A percentile compares a stretch with the other conserved stretches of the same genome.
Evolutionary conservation across 1,140 invertebrate species (phyloP).

Genomic region (Ceratina calcarata): DNA sequence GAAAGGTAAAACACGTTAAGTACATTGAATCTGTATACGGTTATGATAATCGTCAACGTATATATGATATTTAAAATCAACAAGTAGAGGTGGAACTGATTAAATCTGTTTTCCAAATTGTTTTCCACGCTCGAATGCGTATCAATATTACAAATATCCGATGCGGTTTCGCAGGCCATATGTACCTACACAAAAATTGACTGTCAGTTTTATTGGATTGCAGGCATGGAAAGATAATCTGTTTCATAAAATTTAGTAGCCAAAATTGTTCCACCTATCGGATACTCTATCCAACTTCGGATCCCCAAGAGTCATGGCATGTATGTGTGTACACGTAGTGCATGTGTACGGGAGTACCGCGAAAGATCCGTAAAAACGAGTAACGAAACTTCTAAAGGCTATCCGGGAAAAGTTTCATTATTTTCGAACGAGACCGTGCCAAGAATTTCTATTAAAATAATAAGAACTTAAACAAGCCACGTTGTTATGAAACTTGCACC

Average conservation of each 20-base stretch:
- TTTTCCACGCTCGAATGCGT: no score
- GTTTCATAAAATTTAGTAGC: slow-evolving; percentile 9
- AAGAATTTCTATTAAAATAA: slow-evolving; percentile 60
- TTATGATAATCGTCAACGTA: no score
- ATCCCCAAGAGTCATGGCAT: slow-evolving; percentile 20
- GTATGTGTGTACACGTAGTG: neutral
- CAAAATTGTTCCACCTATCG: slow-evolving; percentile 19
- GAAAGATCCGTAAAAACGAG: slow-evolving; percentile 45
- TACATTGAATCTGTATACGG: no score
- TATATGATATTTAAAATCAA: no score
- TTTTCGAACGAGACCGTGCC: slow-evolving; percentile 55
- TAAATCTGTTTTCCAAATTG: no score
- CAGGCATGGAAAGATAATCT: no score
- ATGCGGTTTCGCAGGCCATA: no score
- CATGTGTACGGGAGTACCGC: slow-evolving; percentile 11
- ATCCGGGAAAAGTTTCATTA: slow-evolving; percentile 56
- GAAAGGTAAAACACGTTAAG: no score
- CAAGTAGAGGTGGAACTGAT: no score
- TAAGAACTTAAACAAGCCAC: slow-evolving; percentile 34
- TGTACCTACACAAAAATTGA: no score
- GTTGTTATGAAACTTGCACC: slow-evolving; percentile 14
- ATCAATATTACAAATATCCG: no score
- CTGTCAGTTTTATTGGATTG: no score
- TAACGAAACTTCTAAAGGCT: slow-evolving; percentile 49
- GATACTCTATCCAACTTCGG: slow-evolving; percentile 26